Evolutionary conservation across 2,888 invertebrate genomes (phyloP).

Genomic region (Habrosyne pyritoides): DNA sequence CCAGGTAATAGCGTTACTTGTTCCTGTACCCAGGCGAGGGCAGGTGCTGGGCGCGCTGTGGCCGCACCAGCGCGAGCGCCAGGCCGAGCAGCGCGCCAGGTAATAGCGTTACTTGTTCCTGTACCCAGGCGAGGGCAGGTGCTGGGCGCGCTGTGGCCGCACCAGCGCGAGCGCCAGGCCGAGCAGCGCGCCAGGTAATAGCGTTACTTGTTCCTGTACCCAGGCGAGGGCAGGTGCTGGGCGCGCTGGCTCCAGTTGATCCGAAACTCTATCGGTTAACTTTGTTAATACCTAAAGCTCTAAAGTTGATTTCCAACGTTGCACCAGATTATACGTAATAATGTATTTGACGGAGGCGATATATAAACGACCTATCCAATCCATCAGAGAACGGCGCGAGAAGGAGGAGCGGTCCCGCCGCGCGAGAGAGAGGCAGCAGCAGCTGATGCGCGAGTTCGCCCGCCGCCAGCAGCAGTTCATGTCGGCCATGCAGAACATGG

Average conservation of each 20-base stretch:
- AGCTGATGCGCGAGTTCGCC: constrained; percentile 96
- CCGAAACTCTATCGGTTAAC: too few relatives aligned
- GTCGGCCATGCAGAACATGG: constrained; percentile 78
- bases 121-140: constrained; percentile 94
- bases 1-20: too few relatives aligned
- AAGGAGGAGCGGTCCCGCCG: constrained; percentile 92
- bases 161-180: constrained; percentile 90
- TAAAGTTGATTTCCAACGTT: too few relatives aligned
- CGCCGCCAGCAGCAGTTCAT: constrained; percentile 95
- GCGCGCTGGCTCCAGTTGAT: too few relatives aligned
- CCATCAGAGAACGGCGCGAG: constrained; percentile 85
- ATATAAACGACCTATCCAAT: background rate
- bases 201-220: too few relatives aligned
- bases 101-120: too few relatives aligned
- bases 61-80: constrained; percentile 92
- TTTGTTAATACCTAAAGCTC: too few relatives aligned
- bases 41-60: constrained; percentile 91
- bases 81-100: constrained; percentile 88
- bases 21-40: constrained; percentile 94
- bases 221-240: constrained; percentile 92
- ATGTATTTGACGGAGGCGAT: too few relatives aligned
- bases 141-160: constrained; percentile 92
- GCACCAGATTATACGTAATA: too few relatives aligned
- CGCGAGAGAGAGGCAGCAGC: constrained; percentile 95
- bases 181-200: constrained; percentile 87